Conservation (phyloP, 2,113 vertebrate genomes). For the Sinocyclocheilus grahami region DNA sequence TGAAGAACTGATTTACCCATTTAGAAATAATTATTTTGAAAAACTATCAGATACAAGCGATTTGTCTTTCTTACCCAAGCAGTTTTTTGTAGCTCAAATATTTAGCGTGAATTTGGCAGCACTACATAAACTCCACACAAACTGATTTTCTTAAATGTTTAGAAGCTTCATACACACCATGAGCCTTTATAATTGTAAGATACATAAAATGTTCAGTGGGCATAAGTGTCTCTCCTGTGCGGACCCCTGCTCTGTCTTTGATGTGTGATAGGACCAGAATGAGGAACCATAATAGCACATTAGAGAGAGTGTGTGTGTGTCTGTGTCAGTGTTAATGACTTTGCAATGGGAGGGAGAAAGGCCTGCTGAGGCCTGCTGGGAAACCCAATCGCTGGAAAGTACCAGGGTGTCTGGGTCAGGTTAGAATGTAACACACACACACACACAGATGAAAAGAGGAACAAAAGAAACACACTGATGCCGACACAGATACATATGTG, state of each 20-base stretch:
- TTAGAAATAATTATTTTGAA: neutral
- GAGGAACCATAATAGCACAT: constrained; percentile 43
- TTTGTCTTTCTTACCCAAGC: no score
- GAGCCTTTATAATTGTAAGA: neutral
- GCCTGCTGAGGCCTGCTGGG: constrained; percentile 74
- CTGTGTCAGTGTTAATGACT: constrained; percentile 61
- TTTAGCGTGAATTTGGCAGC: neutral
- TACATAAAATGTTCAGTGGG: neutral
- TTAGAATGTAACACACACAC: constrained; percentile 23
- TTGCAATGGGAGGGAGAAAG: constrained; percentile 64
- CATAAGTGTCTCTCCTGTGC: constrained; percentile 7
- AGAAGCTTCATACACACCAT: neutral
- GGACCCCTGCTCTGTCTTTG: constrained; percentile 39
- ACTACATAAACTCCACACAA: neutral
- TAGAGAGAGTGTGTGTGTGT: neutral
- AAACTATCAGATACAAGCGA: neutral
- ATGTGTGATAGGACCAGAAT: constrained; percentile 43
- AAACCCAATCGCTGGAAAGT: constrained; percentile 75
- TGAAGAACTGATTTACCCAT: neutral
- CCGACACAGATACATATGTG: constrained; percentile 18
- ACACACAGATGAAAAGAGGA: constrained; percentile 31
- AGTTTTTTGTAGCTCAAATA: neutral
- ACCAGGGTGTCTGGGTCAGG: constrained; percentile 64
- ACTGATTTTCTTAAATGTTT: neutral
- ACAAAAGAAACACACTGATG: constrained; percentile 18